Base-by-base conservation (phyloP, 2,888 invertebrate genomes). In the Phyllotreta cruciferae region DNA sequence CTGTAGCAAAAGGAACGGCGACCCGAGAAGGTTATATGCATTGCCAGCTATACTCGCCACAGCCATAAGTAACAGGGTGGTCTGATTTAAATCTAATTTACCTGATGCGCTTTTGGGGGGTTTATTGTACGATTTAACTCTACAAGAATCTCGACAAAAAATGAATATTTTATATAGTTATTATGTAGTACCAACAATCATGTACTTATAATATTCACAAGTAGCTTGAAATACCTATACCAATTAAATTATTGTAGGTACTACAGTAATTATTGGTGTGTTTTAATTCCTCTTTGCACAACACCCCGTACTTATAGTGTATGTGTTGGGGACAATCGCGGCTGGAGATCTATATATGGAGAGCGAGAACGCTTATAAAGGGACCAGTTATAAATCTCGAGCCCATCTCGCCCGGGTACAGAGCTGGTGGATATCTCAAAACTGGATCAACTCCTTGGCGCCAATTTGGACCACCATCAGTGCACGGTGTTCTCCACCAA, bases 351-450 rank as follows among this genome's bases (percentile, higher is more conserved):
- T 73, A 71, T 73, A 24, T 24, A 73, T 70, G 69, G 68, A 69
- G 70, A 69, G 65, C 71, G 53, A 65, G 66, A 63, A 62, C 74
- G 71, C 72, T 73, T 73, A 73, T 71, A 75, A 71, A 73, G 72
- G 72, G 71, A 66, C 68, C 74, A 71, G 73, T 75, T 75, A 76
- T 77, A 77, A 77, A 77, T 77, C 77, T 77, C 66, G 58, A 69
- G 74, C 66, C 73, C 75, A 77, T 77, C 77, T 77, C 73, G 71
- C 71, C 1, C 4, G 24, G 24, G 24, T 24, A 75, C 35, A 58
- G 42, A 58, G 50, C 38, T 49, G 47, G 75, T 49, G 36, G 70
- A 73, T 75, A 78, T 78, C 78, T 74, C 60, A 60, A 69, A 77
- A 77, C 71, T 75, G 74, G 75, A 77, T 78, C 75, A 71, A 24